Evolutionary conservation across 2,888 invertebrate species (phyloP).

Genomic region (Papilio gigon): DNA sequence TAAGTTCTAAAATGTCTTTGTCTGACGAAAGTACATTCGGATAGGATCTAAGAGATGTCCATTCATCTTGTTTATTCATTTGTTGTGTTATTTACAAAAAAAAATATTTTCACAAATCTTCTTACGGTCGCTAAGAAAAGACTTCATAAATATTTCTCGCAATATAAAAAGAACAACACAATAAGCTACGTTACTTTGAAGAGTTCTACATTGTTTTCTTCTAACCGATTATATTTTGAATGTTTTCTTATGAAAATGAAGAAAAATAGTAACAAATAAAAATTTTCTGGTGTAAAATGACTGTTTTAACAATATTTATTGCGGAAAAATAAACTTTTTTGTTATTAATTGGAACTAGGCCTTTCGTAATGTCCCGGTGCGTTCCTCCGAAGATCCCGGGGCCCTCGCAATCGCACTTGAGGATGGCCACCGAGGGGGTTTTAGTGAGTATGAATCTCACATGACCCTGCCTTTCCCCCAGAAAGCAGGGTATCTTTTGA

Average conservation of each 20-base stretch:
- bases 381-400: no score
- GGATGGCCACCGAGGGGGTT: no score
- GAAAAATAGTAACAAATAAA: no score
- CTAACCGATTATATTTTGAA: neutral
- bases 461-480: no score
- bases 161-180: neutral
- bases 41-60: neutral
- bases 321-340: no score
- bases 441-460: no score
- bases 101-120: neutral
- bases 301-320: no score
- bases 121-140: neutral
- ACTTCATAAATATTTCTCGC: neutral
- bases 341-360: no score
- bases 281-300: no score
- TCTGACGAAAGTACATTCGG: neutral
- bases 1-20: neutral
- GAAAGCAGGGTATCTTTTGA: no score
- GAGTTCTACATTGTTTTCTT: neutral
- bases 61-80: conserved; percentile 1
- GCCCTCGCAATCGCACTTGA: no score
- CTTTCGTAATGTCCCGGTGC: no score
- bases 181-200: neutral
- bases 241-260: neutral
- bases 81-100: neutral